Percentiles rank a stretch among this genome's conserved stretches.
Evolutionary conservation across 2,113 vertebrate species (phyloP).

Genomic region (Sinocyclocheilus grahami): DNA sequence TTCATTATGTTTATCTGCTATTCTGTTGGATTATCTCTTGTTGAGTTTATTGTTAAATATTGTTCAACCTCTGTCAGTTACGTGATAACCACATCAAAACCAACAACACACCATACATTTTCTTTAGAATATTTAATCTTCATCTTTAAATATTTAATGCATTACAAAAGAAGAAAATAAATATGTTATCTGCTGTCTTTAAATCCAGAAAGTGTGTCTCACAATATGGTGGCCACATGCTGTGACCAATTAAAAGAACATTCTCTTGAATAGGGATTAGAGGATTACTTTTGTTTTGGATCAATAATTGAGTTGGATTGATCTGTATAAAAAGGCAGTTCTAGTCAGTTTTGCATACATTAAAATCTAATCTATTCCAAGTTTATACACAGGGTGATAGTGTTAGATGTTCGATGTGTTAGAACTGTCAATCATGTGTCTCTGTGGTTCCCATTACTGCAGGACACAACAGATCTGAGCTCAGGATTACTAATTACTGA

Average conservation of each 20-base stretch:
- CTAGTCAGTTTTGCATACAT: background rate
- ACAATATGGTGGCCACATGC: background rate
- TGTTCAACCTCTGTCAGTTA: no score
- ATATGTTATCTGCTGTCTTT: background rate
- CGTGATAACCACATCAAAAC: no score
- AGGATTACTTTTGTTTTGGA: slow-evolving; percentile 3
- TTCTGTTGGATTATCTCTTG: background rate
- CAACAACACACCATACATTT: background rate
- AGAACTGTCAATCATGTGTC: slow-evolving; percentile 2
- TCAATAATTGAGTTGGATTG: background rate
- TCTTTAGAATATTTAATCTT: background rate
- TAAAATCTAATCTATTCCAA: background rate
- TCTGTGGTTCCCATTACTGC: slow-evolving; percentile 5
- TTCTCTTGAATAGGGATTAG: background rate
- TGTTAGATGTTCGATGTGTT: background rate
- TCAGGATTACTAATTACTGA: background rate
- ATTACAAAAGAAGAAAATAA: background rate
- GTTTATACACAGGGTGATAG: background rate
- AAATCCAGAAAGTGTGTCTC: background rate
- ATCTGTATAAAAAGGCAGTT: background rate
- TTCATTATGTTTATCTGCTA: background rate
- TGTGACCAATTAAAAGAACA: background rate
- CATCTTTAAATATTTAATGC: background rate
- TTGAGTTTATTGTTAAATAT: background rate
- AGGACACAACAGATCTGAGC: background rate